A percentile compares a stretch with the other conserved stretches of the same genome.
Conservation (phyloP, 2,797 vertebrate species). For the Ctenochaetus hawaiiensis region DNA sequence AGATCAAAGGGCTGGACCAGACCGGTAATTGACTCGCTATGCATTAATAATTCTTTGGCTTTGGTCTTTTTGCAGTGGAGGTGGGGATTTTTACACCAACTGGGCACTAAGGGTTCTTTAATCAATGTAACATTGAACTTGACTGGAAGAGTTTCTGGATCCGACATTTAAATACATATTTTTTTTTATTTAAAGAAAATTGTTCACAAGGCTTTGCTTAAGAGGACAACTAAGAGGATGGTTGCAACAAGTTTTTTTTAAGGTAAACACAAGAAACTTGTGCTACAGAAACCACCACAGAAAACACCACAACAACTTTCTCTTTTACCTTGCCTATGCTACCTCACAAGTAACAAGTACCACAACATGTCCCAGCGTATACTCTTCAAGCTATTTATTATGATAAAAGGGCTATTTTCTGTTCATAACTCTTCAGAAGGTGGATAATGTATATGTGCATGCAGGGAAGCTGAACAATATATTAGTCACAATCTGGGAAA, state of each 20-base stretch:
- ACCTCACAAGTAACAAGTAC: neutral
- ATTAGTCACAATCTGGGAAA: neutral
- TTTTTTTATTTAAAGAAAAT: neutral
- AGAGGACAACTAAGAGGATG: neutral
- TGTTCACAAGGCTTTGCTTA: neutral
- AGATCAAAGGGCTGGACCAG: constrained; percentile 35
- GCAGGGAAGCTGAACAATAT: neutral
- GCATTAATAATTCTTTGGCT: constrained; percentile 48
- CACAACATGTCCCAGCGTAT: neutral
- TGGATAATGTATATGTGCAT: neutral
- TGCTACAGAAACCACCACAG: no score
- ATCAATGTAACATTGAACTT: neutral
- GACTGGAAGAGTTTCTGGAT: neutral
- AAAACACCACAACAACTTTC: no score
- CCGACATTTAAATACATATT: neutral
- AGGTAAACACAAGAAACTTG: no score
- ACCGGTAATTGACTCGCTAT: constrained; percentile 30
- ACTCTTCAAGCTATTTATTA: neutral
- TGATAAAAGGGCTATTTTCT: neutral
- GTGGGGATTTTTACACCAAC: neutral
- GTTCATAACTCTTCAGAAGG: neutral
- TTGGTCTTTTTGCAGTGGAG: neutral
- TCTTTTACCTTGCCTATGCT: no score
- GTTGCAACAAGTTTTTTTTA: no score
- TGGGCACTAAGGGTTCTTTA: neutral